A percentile compares a stretch with the other conserved stretches of the same genome.
phyloP scores from a whole-genome alignment of 1,140 invertebrate species.

The Euura saliciscinereae region DNA sequence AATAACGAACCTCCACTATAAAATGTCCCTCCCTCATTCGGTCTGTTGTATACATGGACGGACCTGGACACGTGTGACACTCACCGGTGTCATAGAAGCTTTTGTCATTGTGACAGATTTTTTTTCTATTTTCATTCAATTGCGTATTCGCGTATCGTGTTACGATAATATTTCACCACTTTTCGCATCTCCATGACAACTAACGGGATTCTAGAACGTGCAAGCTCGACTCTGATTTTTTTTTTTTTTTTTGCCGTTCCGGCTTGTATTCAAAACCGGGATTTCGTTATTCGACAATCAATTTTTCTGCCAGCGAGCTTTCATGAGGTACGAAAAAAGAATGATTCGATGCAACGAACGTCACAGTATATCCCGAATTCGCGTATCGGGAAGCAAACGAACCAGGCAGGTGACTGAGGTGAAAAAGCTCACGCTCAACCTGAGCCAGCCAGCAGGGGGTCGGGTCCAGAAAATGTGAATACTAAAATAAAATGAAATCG shows the following conservation, averaged over 20 bases:
- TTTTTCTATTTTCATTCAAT: conserved; percentile 28
- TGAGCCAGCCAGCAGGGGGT: too few relatives aligned
- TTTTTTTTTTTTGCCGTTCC: not conserved
- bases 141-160: conserved; percentile 34
- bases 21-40: conserved; percentile 19
- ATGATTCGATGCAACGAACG: too few relatives aligned
- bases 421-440: too few relatives aligned
- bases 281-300: too few relatives aligned
- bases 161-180: not conserved
- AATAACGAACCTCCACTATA: conserved; percentile 39
- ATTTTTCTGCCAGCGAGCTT: too few relatives aligned
- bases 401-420: too few relatives aligned
- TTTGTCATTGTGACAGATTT: conserved; percentile 31
- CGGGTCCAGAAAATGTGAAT: not conserved
- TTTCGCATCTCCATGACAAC: not conserved
- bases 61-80: conserved; percentile 14
- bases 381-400: too few relatives aligned
- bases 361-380: too few relatives aligned
- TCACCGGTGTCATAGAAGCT: conserved; percentile 33
- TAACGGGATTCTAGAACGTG: not conserved
- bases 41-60: conserved; percentile 11
- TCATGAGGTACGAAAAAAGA: too few relatives aligned
- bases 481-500: not conserved
- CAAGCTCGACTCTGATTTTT: not conserved
- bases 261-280: too few relatives aligned